Evolutionary conservation across 2,888 invertebrate genomes (phyloP).

Genomic region (Bombyx huttoni): DNA sequence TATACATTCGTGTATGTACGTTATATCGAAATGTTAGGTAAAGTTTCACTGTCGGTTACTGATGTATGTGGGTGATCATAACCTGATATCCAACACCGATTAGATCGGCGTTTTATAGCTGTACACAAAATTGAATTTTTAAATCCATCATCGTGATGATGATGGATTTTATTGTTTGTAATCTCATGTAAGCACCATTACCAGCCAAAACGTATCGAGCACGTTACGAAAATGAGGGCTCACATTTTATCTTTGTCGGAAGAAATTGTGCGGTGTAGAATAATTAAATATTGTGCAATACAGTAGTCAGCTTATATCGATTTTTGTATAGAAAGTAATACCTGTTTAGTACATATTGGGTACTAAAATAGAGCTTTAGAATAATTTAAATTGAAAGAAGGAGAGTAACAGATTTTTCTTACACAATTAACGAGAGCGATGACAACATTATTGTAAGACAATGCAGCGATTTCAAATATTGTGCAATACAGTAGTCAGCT

Average conservation of each 20-base stretch:
- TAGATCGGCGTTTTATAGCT: slow-evolving; percentile 41
- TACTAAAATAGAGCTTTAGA: slow-evolving; percentile 33
- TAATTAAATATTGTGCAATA: slow-evolving; percentile 39
- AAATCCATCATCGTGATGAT: slow-evolving; percentile 50
- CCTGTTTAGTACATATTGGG: slow-evolving; percentile 32
- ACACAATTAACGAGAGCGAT: slow-evolving; percentile 61
- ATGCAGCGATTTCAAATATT: slow-evolving; percentile 61
- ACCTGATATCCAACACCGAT: slow-evolving; percentile 28
- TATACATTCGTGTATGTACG: too few relatives aligned
- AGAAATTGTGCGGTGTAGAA: slow-evolving; percentile 34
- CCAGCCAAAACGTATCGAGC: slow-evolving; percentile 38
- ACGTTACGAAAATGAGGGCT: slow-evolving; percentile 46
- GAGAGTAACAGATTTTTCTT: slow-evolving; percentile 24
- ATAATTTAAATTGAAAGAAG: slow-evolving; percentile 34
- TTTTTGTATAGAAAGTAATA: slow-evolving; percentile 34
- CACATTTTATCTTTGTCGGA: slow-evolving; percentile 46
- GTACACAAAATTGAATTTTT: slow-evolving; percentile 59
- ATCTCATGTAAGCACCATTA: slow-evolving; percentile 46
- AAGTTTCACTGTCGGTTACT: neutral
- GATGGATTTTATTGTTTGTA: slow-evolving; percentile 54
- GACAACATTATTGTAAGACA: slow-evolving; percentile 65
- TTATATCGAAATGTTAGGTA: neutral
- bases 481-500: too few relatives aligned
- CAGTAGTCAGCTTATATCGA: slow-evolving; percentile 28
- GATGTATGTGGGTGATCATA: slow-evolving; percentile 10